phyloP scores from a whole-genome alignment of 1,140 invertebrate species.

The Polypedilum vanderplanki region DNA sequence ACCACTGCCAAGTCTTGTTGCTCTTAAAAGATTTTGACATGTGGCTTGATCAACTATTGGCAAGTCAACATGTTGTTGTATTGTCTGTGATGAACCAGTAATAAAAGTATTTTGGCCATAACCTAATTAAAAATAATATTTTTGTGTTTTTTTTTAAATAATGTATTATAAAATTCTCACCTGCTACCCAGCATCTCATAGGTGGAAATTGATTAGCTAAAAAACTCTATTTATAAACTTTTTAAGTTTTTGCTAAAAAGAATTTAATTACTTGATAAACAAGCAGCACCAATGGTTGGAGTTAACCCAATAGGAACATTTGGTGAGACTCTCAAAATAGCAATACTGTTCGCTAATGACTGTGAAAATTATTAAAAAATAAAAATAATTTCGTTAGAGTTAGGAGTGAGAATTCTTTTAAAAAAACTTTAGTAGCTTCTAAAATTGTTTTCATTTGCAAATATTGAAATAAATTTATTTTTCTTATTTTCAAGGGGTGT shows the following conservation, averaged over 20 bases:
- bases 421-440: no score
- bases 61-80: slow-evolving; percentile 63
- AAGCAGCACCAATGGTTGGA: neutral
- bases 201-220: neutral
- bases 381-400: no score
- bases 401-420: no score
- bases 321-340: neutral
- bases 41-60: slow-evolving; percentile 53
- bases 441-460: no score
- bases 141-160: no score
- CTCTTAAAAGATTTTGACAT: slow-evolving; percentile 56
- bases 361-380: no score
- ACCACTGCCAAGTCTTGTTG: slow-evolving; percentile 55
- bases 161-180: no score
- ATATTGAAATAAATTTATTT: no score
- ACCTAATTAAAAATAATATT: no score
- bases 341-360: neutral
- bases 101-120: slow-evolving; percentile 76
- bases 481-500: no score
- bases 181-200: slow-evolving; percentile 58
- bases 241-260: neutral
- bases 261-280: neutral
- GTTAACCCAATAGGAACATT: neutral
- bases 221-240: neutral
- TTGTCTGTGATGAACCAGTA: slow-evolving; percentile 53